A percentile compares a stretch with the other conserved stretches of the same genome.
Conservation (phyloP, 53 echinoderm and acorn worm species). For the Antedon mediterranea region DNA sequence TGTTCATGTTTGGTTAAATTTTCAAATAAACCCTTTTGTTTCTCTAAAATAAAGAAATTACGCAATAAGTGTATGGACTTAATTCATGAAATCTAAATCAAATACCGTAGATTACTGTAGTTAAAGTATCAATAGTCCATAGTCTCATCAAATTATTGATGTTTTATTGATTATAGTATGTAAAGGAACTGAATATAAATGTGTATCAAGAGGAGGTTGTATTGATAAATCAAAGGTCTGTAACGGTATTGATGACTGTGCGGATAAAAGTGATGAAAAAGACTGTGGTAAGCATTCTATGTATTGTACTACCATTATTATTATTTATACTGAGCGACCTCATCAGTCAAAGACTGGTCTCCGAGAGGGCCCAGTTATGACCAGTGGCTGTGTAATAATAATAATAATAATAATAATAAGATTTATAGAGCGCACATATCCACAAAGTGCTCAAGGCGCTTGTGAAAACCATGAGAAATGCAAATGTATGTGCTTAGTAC, state of each 20-base stretch:
- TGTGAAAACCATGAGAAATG: too few relatives aligned
- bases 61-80: neutral
- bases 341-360: too few relatives aligned
- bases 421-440: too few relatives aligned
- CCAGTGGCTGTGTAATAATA: too few relatives aligned
- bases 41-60: neutral
- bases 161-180: slow-evolving; percentile 2
- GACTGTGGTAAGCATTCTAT: slow-evolving; percentile 13
- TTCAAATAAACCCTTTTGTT: too few relatives aligned
- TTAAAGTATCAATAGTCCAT: too few relatives aligned
- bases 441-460: too few relatives aligned
- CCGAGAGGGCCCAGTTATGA: too few relatives aligned
- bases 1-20: too few relatives aligned
- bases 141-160: neutral
- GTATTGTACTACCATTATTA: neutral
- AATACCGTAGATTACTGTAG: neutral
- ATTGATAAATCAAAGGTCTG: slow-evolving; percentile 7
- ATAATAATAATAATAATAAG: too few relatives aligned
- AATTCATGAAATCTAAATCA: neutral
- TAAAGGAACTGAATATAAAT: slow-evolving; percentile 18
- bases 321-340: too few relatives aligned
- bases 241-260: slow-evolving; percentile 4
- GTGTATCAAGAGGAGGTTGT: slow-evolving; percentile 12
- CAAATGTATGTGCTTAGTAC: too few relatives aligned
- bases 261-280: slow-evolving; percentile 19